phyloP scores from a whole-genome alignment of 2,888 invertebrate genomes.

The Acanthococcus lagerstroemiae region DNA sequence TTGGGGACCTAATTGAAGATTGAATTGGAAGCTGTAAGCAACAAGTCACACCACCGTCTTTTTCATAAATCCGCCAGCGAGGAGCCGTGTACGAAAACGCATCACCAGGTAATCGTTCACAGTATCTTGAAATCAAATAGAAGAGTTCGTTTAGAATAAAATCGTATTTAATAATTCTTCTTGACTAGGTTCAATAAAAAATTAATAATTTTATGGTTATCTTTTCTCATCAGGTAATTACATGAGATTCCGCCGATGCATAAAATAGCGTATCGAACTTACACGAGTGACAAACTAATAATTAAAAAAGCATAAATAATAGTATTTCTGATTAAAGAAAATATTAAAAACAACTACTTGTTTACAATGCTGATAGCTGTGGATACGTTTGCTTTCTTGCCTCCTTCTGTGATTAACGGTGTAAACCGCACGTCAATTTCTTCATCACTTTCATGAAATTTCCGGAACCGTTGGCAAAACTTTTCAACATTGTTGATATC shows the following conservation, averaged over 20 bases:
- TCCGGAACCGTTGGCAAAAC: background rate
- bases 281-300: too few relatives aligned
- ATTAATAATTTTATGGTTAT: too few relatives aligned
- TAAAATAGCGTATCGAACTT: too few relatives aligned
- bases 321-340: too few relatives aligned
- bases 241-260: too few relatives aligned
- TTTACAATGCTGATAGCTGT: conserved; percentile 7
- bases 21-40: conserved; percentile 64
- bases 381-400: background rate
- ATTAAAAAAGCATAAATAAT: too few relatives aligned
- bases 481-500: conserved; percentile 10
- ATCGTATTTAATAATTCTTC: too few relatives aligned
- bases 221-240: too few relatives aligned
- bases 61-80: conserved; percentile 44
- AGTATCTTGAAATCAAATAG: conserved; percentile 59
- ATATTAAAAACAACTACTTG: conserved; percentile 2
- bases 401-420: background rate
- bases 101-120: conserved; percentile 66
- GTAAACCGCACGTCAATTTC: background rate
- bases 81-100: conserved; percentile 60
- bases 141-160: too few relatives aligned
- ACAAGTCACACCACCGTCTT: conserved; percentile 37
- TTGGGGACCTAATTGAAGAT: conserved; percentile 60
- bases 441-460: background rate
- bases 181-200: too few relatives aligned